Percentiles rank a stretch among this genome's conserved stretches.
phyloP scores from a whole-genome alignment of 2,888 invertebrate genomes.

The Orchesellides sinensis region DNA sequence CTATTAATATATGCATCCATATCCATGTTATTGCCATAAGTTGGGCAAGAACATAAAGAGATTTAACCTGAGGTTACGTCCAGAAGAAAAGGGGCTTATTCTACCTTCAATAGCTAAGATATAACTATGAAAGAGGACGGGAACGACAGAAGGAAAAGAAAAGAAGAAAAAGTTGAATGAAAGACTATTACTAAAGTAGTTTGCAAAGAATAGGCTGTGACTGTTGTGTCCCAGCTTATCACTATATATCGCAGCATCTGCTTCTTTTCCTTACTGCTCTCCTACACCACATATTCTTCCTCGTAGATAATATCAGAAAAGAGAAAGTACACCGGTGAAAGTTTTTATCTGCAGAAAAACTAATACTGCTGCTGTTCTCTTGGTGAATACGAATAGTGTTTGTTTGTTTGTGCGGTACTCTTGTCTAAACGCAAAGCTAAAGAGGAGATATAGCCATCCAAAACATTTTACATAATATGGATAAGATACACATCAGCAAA shows the following conservation, averaged over 20 bases:
- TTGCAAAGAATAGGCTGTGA: constrained; percentile 9
- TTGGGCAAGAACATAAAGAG: neutral
- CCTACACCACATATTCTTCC: neutral
- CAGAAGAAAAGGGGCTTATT: constrained; percentile 26
- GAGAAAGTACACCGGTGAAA: constrained; percentile 31
- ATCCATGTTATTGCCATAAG: neutral
- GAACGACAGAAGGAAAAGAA: constrained; percentile 2
- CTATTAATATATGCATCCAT: neutral
- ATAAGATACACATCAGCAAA: neutral
- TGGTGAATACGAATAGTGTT: neutral
- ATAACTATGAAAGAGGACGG: constrained; percentile 17
- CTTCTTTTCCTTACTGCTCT: constrained; percentile 17
- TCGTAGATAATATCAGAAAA: no score
- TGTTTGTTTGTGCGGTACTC: neutral
- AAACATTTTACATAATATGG: constrained; percentile 6
- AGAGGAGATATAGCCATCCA: neutral
- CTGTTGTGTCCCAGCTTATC: neutral
- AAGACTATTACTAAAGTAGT: constrained; percentile 37
- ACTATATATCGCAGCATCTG: constrained; percentile 26
- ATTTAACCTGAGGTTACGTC: constrained; percentile 30
- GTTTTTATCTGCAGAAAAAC: constrained; percentile 26
- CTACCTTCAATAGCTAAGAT: constrained; percentile 35
- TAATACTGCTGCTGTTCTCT: neutral
- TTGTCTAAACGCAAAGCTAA: neutral
- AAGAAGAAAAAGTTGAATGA: constrained; percentile 28